Base-by-base conservation (phyloP, 2,888 invertebrate genomes). In the Diabrotica balteata region DNA sequence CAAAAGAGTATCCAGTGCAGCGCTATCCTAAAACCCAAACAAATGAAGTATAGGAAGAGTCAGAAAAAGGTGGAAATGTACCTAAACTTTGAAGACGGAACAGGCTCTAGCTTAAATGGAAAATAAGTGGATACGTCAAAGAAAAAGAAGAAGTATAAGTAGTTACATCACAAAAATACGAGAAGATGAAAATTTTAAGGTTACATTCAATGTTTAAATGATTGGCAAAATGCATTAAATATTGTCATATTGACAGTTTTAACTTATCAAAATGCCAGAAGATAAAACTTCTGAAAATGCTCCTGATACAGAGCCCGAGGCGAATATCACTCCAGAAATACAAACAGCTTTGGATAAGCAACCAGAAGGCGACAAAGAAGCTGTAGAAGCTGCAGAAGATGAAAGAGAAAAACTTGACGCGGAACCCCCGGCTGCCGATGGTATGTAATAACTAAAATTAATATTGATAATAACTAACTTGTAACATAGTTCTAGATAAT, bases 191-290 rank as follows among this genome's bases (percentile, higher is more conserved):
- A 17, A 17, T 17, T 17, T 17, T 17, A 17, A 17, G 17, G 17
- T 17, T 17, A 17, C 17, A 17, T 17, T 17, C 1, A 17, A 17
- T 17, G 17, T 17, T 17, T 22, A 8, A 5, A 8, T 51, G 6
- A 51, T 51, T 51, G 22, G 49, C 8, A 42, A 42, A 9, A 52
- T 42, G 32, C 9, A 9, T 42, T 50, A 53, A 53, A 6, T 42
- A 53, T 10, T 60, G 60, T 17, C 51, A 60, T 44, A 9, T 49
- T 54, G 46, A 58, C 53, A 42, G 51, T 52, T n/a, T 9, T 43
- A 46, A 45, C 7, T 17, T 49, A 47, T 46, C 8, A 50, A 59
- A 49, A 60, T 55, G 53, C 49, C 53, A 11, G 54, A 55, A n/a
- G 44, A 53, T 10, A 8, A 61, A 8, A 2, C 43, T 55, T 8